phyloP scores from a whole-genome alignment of 1,140 invertebrate species.

The Camponotus floridanus region DNA sequence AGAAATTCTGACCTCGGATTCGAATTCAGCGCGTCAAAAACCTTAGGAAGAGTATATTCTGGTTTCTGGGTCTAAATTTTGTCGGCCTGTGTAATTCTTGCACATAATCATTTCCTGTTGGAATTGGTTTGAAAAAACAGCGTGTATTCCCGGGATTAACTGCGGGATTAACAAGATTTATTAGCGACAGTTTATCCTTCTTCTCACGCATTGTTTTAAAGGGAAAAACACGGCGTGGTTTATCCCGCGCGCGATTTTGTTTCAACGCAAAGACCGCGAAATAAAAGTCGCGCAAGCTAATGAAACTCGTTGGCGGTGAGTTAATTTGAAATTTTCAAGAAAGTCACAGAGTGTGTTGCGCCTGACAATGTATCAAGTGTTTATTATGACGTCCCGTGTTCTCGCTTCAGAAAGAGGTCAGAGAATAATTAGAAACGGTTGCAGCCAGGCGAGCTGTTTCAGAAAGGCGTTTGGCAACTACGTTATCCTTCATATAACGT shows the following conservation, averaged over 20 bases:
- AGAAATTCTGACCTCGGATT: no score
- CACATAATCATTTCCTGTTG: no score
- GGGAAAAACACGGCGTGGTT: conserved; percentile 13
- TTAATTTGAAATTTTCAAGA: conserved; percentile 61
- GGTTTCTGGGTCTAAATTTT: no score
- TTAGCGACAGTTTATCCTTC: conserved; percentile 15
- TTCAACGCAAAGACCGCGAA: conserved; percentile 13
- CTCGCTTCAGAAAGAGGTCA: conserved; percentile 43
- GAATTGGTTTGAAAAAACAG: not conserved
- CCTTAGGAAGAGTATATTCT: no score
- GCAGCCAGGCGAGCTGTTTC: conserved; percentile 23
- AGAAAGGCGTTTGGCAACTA: conserved; percentile 13
- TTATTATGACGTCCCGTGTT: conserved; percentile 46
- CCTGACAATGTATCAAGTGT: conserved; percentile 47
- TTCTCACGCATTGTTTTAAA: conserved; percentile 31
- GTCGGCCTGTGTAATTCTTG: no score
- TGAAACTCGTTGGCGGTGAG: conserved; percentile 11
- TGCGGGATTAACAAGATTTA: not conserved
- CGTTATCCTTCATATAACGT: conserved; percentile 33
- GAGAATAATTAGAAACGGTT: conserved; percentile 52
- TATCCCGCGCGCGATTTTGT: not conserved
- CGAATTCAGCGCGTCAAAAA: no score
- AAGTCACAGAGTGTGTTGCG: conserved; percentile 23
- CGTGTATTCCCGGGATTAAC: not conserved
- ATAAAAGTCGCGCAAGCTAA: conserved; percentile 43